These are phyloP conservation scores for Musca vetustissima DNA, from an alignment of 1,140 invertebrate species.

Conservation along the genomic window DNA sequence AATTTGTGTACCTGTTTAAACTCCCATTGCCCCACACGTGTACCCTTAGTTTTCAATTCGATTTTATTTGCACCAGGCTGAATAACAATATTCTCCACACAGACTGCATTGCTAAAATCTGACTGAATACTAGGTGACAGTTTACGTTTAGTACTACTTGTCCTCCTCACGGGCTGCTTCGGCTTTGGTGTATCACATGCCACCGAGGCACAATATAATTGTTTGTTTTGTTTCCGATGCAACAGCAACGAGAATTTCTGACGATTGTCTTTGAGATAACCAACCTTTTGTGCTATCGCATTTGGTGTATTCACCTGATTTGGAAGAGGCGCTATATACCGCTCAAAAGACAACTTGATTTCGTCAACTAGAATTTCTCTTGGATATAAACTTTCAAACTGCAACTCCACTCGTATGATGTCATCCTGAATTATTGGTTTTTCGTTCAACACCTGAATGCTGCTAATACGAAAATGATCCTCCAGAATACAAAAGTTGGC, in stretches of 20 bases:
- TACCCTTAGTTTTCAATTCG: conserved; percentile 63
- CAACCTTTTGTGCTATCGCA: not conserved
- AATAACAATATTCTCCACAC: conserved; percentile 57
- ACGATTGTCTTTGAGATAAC: conserved; percentile 31
- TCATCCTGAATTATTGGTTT: conserved; percentile 60
- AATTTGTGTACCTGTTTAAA: conserved; percentile 43
- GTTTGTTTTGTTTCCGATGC: conserved; percentile 79
- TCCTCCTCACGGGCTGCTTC: conserved; percentile 52
- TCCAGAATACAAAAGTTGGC: conserved; percentile 49
- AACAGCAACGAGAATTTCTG: conserved; percentile 61
- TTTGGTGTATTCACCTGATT: conserved; percentile 7
- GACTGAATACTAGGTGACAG: conserved; percentile 61
- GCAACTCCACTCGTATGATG: conserved; percentile 61
- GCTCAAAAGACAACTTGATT: conserved; percentile 60
- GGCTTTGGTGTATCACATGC: conserved; percentile 63
- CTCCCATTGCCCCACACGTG: conserved; percentile 52
- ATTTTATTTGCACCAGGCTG: conserved; percentile 75
- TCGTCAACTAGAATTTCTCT: conserved; percentile 60
- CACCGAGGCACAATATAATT: conserved; percentile 67
- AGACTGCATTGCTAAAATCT: conserved; percentile 68
- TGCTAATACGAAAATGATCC: conserved; percentile 51
- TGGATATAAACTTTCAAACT: conserved; percentile 64
- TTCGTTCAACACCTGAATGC: conserved; percentile 41
- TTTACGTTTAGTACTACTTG: conserved; percentile 56
- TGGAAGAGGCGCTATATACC: conserved; percentile 37